Evolutionary conservation across 2,888 invertebrate species (phyloP), one percentile per base, ranked within the genome.

Genomic region (Drosophila yooni): DNA sequence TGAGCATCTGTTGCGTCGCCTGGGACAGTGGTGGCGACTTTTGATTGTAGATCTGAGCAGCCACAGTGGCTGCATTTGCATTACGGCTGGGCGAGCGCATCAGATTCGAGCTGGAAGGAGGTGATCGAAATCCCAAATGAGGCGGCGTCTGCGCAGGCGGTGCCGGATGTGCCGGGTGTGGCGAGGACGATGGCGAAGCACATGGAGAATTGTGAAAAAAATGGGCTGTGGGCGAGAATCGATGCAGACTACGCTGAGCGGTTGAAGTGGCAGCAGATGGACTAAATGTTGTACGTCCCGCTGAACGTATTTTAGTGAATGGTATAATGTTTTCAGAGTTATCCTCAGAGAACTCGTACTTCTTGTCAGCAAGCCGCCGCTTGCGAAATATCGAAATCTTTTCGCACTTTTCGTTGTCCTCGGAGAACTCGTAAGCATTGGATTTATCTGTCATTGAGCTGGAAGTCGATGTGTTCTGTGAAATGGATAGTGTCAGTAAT

Each of bases 261-360:
- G 79, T 70, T 2, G 90, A 73, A 21, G 70, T 83, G 21, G 74
- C 71, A 0, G 74, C 21, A 2, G 80, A 77, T 8, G 71, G 67
- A 58, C 46, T 80, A 43, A 76, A 80, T 66, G 63, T 76, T 0
- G 77, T 81, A 5, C 85, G 84, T 27, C 85, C 87, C 10, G 91
- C 91, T 46, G 89, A 88, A 46, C 87, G 91, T 73, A 87, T 91
- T 82, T 91, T 94, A 74, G 91, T 94, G 85, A 91, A 92, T 54
- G 91, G 94, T 87, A 95, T 94, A 67, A 95, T 95, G 81, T 95
- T 95, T 87, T 95, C 95, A 0, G 94, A 94, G 80, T 95, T 95
- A 71, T 97, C 97, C 84, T 97, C 97, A 0, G 96, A 97, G 91
- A 98, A 98, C 91, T 98, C 98, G 91, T 98, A 98, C 92, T 97